Evolutionary conservation across 2,888 invertebrate species (phyloP).

Genomic region (Hetaerina titia): DNA sequence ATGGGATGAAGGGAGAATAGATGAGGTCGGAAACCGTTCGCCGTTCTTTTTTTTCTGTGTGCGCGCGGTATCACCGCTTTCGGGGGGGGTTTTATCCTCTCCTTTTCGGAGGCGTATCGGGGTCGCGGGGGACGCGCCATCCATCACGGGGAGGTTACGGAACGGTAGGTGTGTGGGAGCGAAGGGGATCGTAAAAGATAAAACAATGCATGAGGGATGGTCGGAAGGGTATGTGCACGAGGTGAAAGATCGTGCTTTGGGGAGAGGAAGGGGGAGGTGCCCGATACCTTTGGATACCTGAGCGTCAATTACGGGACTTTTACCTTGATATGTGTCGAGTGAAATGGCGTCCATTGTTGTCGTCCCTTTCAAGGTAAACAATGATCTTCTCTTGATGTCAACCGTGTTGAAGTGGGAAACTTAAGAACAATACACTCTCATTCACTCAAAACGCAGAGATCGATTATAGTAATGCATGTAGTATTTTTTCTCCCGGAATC

Average conservation of each 20-base stretch:
- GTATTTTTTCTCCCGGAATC: no score
- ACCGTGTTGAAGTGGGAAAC: no score
- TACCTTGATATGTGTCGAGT: no score
- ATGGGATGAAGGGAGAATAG: slow-evolving; percentile 2
- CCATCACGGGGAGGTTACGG: neutral
- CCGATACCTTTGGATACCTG: neutral
- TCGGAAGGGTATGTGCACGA: no score
- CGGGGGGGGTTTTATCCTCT: neutral
- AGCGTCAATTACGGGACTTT: no score
- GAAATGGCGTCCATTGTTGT: no score
- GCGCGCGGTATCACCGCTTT: slow-evolving; percentile 3
- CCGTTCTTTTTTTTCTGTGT: neutral
- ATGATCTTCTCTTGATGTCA: no score
- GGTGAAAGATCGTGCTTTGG: neutral
- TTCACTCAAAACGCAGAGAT: no score
- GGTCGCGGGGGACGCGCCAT: neutral
- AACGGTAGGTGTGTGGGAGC: neutral
- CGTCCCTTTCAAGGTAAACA: no score
- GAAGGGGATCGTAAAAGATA: slow-evolving; percentile 7
- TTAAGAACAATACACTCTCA: no score
- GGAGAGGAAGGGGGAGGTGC: neutral
- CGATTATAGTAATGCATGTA: no score
- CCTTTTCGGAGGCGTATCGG: neutral
- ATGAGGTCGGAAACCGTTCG: neutral
- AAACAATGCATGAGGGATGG: slow-evolving; percentile 3